Conservation (phyloP, 1,140 invertebrate species). For the Sarcophaga bullata region DNA sequence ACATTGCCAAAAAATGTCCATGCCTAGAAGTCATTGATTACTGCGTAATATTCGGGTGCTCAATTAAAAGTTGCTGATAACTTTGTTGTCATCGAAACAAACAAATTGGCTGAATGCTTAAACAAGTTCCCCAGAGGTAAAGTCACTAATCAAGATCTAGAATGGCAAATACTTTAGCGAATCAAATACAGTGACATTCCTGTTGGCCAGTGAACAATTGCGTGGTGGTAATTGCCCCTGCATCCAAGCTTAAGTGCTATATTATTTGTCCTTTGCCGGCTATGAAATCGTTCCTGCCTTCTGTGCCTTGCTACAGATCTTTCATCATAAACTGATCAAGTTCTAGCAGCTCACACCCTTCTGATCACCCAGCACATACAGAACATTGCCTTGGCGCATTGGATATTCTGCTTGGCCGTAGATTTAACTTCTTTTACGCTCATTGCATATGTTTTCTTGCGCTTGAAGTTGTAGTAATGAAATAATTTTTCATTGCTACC, state of each 20-base stretch:
- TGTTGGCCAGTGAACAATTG: conserved; percentile 87
- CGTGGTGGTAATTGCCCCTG: conserved; percentile 76
- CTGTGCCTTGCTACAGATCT: conserved; percentile 94
- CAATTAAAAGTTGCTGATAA: conserved; percentile 84
- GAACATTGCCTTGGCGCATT: too few relatives aligned
- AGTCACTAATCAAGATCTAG: conserved; percentile 86
- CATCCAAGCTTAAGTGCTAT: conserved; percentile 84
- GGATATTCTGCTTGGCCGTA: too few relatives aligned
- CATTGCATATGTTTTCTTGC: too few relatives aligned
- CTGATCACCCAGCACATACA: too few relatives aligned
- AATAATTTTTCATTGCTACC: too few relatives aligned
- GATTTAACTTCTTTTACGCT: too few relatives aligned
- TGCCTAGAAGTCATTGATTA: conserved; percentile 92
- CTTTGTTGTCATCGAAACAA: conserved; percentile 94
- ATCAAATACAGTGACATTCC: conserved; percentile 97
- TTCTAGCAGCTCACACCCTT: too few relatives aligned
- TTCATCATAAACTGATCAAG: too few relatives aligned
- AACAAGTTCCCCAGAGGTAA: conserved; percentile 96
- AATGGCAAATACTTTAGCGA: conserved; percentile 90
- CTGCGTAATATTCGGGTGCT: conserved; percentile 92
- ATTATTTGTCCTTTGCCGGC: conserved; percentile 95
- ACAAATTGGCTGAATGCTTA: conserved; percentile 85
- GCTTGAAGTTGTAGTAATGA: too few relatives aligned
- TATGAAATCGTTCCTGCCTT: conserved; percentile 91
- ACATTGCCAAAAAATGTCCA: conserved; percentile 96